Evolutionary conservation across 2,797 vertebrate species (phyloP), one percentile per base, ranked within the genome.

Genomic region (Megaceryle alcyon): DNA sequence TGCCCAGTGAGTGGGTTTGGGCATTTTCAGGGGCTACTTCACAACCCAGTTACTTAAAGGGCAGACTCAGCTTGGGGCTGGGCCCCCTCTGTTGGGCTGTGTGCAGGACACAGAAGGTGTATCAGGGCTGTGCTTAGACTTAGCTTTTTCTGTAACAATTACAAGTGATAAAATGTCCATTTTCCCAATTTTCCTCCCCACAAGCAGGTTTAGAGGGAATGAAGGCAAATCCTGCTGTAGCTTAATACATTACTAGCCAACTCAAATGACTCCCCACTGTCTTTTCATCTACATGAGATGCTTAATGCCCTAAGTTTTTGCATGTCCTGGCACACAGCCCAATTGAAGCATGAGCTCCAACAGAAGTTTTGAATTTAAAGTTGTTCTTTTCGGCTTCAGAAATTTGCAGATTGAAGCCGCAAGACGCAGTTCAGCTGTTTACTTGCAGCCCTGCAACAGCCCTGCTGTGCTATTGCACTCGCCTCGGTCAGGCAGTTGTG

Each of bases 341-440:
- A 96, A 54, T 49, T 95, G 94, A 87, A 95, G 73, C 78, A 90
- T 76, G 88, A 93, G 56, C 82, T 91, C 73, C 76, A 83, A 33
- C 93, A 96, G 96, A 94, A 92, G 86, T 91, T 96, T 96, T 83
- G 79, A 64, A 95, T 96, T 95, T 95, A 90, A 96, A 95, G 56
- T 66, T 87, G 83, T 94, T 94, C 92, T 97, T 76, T 94, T 96
- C 41, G 84, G 94, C 90, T 90, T 92, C 61, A 66, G 66, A 90
- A 88, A 79, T 72, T 57, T 25, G 13, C 71, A 78, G 88, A 88
- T 69, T 90, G 92, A 92, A 90, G 88, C 73, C 56, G 82, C 80
- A 84, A 87, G 88, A 91, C 86, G 90, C 91, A 82, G 12, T 82
- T 96, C n/a, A 37, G 71, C 94, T 95, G 70, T 94, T 95, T 93